Conservation (phyloP, 2,888 invertebrate species). For the Aplocera efformata region DNA sequence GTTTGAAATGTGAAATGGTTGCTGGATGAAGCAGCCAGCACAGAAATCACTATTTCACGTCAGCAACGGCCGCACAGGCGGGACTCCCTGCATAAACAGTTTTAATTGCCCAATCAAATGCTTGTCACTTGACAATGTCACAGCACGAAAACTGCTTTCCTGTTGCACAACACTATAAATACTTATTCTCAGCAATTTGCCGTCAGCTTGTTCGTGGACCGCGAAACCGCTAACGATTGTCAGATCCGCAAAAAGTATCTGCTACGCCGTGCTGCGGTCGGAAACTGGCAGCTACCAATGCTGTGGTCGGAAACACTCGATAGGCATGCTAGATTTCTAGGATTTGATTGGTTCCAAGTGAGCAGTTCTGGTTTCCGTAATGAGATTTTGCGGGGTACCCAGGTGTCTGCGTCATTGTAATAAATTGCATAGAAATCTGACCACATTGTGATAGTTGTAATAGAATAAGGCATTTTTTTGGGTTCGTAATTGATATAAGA, state of each 20-base stretch:
- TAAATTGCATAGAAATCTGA: not conserved
- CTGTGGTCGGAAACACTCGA: conserved; percentile 26
- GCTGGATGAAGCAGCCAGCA: too few species aligned
- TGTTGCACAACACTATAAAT: conserved; percentile 7
- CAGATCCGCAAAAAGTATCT: conserved; percentile 38
- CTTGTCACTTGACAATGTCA: not conserved
- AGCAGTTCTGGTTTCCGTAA: conserved; percentile 1
- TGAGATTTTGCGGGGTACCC: not conserved
- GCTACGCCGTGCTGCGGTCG: conserved; percentile 4
- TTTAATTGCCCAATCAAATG: not conserved
- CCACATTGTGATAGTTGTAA: too few species aligned
- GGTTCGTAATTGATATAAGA: too few species aligned
- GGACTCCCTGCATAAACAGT: too few species aligned
- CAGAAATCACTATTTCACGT: too few species aligned
- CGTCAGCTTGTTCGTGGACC: conserved; percentile 32
- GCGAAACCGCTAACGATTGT: conserved; percentile 50
- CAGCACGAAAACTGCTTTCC: not conserved
- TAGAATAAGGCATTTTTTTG: too few species aligned
- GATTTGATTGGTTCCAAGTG: conserved; percentile 14
- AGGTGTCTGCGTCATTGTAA: not conserved
- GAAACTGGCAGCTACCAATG: conserved; percentile 34
- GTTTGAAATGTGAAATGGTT: too few species aligned
- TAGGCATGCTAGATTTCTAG: conserved; percentile 20
- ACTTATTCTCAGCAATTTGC: conserved; percentile 36
- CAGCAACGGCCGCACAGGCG: too few species aligned